phyloP scores from a whole-genome alignment of 2,113 vertebrate species.

The Macquaria australasica region DNA sequence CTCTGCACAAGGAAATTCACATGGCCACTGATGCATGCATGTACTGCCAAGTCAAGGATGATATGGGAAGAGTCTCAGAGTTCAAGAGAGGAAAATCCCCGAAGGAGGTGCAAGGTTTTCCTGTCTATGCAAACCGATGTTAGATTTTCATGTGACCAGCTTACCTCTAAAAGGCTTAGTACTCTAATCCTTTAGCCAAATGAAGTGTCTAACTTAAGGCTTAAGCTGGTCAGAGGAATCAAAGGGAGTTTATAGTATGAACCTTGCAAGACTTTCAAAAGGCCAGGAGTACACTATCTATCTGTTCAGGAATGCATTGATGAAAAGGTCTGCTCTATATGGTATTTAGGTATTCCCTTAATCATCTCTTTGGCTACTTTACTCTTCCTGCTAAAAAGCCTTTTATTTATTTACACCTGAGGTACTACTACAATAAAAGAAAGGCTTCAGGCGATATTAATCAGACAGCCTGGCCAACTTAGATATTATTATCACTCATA shows the following conservation, averaged over 20 bases:
- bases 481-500: not conserved
- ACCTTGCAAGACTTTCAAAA: constrained; percentile 9
- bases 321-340: not conserved
- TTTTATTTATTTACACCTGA: not conserved
- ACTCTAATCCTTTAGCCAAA: constrained; percentile 80
- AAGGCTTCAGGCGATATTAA: not conserved
- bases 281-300: not conserved
- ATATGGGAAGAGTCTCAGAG: constrained; percentile 63
- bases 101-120: constrained; percentile 54
- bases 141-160: constrained; percentile 77
- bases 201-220: constrained; percentile 73
- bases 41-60: constrained; percentile 59
- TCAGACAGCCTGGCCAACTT: not conserved
- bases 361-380: not conserved
- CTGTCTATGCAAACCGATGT: constrained; percentile 62
- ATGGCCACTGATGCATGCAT: constrained; percentile 65
- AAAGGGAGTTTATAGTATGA: constrained; percentile 45
- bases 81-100: constrained; percentile 63
- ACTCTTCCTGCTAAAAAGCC: not conserved
- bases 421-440: not conserved
- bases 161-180: constrained; percentile 81
- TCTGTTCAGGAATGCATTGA: constrained; percentile 10
- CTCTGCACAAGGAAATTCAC: constrained; percentile 56
- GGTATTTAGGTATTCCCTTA: not conserved
- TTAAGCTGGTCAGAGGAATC: constrained; percentile 63